These are phyloP conservation scores for Threskiornis aethiopicus DNA, from an alignment of 2,797 vertebrate genomes.

Conservation along the genomic window DNA sequence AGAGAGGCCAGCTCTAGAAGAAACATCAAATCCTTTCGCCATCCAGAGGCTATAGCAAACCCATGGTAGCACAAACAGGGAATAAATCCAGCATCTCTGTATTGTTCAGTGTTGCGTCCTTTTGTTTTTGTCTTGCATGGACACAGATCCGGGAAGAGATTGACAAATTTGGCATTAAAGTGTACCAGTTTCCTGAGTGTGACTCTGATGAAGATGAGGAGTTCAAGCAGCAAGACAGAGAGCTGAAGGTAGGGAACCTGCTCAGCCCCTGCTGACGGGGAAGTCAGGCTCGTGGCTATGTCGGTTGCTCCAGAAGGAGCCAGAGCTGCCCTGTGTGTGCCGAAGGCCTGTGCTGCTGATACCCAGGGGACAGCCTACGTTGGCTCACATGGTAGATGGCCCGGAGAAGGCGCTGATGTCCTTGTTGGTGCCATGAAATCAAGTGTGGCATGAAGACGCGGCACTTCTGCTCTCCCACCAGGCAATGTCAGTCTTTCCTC, in stretches of 20 bases:
- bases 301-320: not conserved
- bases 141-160: constrained; percentile 94
- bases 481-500: not conserved
- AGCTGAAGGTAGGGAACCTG: constrained; percentile 87
- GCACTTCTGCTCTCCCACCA: not conserved
- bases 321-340: not conserved
- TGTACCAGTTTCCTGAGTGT: constrained; percentile 98
- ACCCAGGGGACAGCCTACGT: not conserved
- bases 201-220: constrained; percentile 98
- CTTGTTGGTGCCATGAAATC: not conserved
- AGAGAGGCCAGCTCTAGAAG: not conserved
- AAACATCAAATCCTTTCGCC: not conserved
- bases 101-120: not conserved
- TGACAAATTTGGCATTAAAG: constrained; percentile 96
- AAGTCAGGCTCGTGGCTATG: not conserved
- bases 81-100: not conserved
- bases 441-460: not conserved
- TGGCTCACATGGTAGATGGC: not conserved
- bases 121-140: not conserved
- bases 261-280: not conserved
- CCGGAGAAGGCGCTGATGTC: not conserved
- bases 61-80: not conserved
- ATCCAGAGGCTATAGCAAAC: not conserved
- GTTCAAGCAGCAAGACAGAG: constrained; percentile 96
- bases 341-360: not conserved